These are phyloP conservation scores for Hydrolagus affinis DNA, from an alignment of 2,113 vertebrate species.

Conservation along the genomic window DNA sequence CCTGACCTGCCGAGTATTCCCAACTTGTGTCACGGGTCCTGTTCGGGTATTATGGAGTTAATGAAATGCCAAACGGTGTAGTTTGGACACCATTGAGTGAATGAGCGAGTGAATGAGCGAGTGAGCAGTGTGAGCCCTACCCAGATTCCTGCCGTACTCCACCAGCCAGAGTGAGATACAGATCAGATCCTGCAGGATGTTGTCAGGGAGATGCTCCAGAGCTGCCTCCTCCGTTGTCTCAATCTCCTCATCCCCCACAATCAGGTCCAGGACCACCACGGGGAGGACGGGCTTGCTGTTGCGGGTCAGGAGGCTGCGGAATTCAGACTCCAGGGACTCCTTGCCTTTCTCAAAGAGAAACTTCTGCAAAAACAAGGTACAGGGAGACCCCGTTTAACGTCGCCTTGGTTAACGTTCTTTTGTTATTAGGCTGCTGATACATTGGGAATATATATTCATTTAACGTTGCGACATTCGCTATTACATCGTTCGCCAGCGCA, in stretches of 20 bases:
- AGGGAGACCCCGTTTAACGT: too few relatives aligned
- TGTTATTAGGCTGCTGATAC: too few relatives aligned
- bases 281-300: conserved; percentile 87
- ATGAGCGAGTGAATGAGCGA: too few relatives aligned
- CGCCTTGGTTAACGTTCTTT: too few relatives aligned
- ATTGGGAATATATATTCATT: too few relatives aligned
- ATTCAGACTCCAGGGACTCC: conserved; percentile 85
- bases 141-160: conserved; percentile 88
- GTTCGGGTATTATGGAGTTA: too few relatives aligned
- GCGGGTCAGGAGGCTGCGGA: conserved; percentile 79
- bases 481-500: too few relatives aligned
- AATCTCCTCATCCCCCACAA: conserved; percentile 77
- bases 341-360: conserved; percentile 89
- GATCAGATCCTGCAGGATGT: conserved; percentile 74
- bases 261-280: conserved; percentile 84
- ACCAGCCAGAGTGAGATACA: conserved; percentile 90
- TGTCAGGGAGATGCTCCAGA: conserved; percentile 84
- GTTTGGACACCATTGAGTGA: background rate
- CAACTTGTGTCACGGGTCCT: too few relatives aligned
- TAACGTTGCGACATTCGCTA: too few relatives aligned
- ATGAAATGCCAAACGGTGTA: too few relatives aligned
- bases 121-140: conserved; percentile 48
- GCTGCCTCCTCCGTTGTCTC: conserved; percentile 76
- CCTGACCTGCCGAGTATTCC: too few relatives aligned
- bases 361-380: conserved; percentile 56